Percentiles rank a stretch among this genome's conserved stretches.
Conservation (phyloP, 2,888 invertebrate species). For the Lingula anatina region DNA sequence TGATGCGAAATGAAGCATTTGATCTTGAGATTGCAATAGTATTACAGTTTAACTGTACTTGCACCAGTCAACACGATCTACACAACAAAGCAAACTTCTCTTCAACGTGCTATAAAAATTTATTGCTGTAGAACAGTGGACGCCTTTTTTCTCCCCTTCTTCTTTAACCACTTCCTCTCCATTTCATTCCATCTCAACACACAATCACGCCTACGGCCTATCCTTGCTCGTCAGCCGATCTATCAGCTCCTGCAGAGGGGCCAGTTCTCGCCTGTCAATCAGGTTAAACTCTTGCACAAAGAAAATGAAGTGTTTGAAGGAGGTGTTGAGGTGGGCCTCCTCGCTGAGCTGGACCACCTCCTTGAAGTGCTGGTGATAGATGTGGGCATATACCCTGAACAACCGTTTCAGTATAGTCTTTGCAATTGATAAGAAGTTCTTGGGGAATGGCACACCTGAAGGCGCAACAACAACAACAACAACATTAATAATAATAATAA, state of each 20-base stretch:
- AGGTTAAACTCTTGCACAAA: constrained; percentile 95
- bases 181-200: no score
- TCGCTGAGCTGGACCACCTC: constrained; percentile 91
- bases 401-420: constrained; percentile 96
- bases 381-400: constrained; percentile 98
- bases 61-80: no score
- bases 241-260: constrained; percentile 94
- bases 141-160: no score
- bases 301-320: constrained; percentile 99
- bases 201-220: no score
- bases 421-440: constrained; percentile 92
- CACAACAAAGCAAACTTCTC: no score
- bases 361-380: constrained; percentile 98
- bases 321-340: constrained; percentile 98
- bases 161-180: no score
- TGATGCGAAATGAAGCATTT: no score
- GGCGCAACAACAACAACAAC: constrained; percentile 16
- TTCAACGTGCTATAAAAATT: no score
- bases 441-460: constrained; percentile 92
- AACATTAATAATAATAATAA: not conserved
- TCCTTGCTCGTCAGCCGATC: constrained; percentile 58
- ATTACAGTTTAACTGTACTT: no score
- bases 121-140: no score
- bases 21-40: no score
- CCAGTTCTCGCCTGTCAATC: constrained; percentile 92